Conservation (phyloP, 2,888 invertebrate genomes). For the Leptinotarsa juncta region DNA sequence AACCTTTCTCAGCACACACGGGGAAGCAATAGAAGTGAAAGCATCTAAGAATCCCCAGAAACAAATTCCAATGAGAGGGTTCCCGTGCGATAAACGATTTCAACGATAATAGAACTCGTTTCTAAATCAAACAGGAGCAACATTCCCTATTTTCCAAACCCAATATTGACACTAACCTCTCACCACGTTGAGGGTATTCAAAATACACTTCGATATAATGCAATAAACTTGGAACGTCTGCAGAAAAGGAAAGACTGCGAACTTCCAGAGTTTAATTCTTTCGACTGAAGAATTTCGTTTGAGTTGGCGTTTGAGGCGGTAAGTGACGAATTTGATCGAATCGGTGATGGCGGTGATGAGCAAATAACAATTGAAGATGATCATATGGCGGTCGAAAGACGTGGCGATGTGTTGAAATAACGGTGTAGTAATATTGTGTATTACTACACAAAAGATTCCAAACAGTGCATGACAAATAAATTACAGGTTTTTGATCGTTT, state of each 20-base stretch:
- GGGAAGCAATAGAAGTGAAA: not conserved
- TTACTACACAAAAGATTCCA: too few species aligned
- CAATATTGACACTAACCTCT: slow-evolving; percentile 18
- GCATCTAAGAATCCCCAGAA: not conserved
- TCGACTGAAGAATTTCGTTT: not conserved
- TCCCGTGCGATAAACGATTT: not conserved
- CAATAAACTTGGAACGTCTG: slow-evolving; percentile 1
- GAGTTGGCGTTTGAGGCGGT: not conserved
- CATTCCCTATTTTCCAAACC: slow-evolving; percentile 16
- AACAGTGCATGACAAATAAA: too few species aligned
- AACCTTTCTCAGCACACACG: not conserved
- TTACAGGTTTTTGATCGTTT: too few species aligned
- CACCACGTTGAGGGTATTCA: slow-evolving; percentile 11
- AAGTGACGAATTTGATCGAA: too few species aligned
- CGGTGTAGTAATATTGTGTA: too few species aligned
- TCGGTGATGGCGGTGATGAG: too few species aligned
- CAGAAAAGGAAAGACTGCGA: not conserved
- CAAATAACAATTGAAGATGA: too few species aligned
- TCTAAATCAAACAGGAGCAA: slow-evolving; percentile 5
- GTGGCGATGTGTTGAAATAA: too few species aligned
- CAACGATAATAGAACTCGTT: slow-evolving; percentile 11
- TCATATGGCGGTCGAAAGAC: too few species aligned
- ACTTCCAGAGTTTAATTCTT: not conserved
- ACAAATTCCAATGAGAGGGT: not conserved
- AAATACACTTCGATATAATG: slow-evolving; percentile 16